Base-by-base conservation (phyloP, 2,797 vertebrate genomes). In the Microctenopoma steveboyesi region DNA sequence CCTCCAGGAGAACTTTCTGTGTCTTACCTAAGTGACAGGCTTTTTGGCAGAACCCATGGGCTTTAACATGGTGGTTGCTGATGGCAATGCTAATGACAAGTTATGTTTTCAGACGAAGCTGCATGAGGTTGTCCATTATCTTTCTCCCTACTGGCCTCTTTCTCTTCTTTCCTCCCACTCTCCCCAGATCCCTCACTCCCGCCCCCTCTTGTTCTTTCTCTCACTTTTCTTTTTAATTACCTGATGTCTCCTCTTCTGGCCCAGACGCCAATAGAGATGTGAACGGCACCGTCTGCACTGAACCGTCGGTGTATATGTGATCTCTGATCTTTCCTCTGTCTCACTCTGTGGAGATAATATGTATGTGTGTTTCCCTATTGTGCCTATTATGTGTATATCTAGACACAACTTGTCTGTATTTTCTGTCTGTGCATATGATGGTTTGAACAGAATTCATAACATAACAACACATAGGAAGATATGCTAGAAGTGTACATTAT, bases 141-240 rank as follows among this genome's bases (percentile, higher is more conserved):
- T 76, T 65, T 69, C 74, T 85, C 83, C 83, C 86, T 75, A 79
- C 72, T 88, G 81, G 74, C 79, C 77, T 88, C 69, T 69, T 61
- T 55, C 74, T 79, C 79, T 79, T 58, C 72, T 61, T 79, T 69
- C 70, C 76, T 69, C 75, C 70, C 63, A 65, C 77, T 72, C 72
- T 10, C 50, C 62, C 65, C 57, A 16, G 28, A 64, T 50, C 30
- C 35, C 60, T 48, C 25, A 14, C 50, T 42, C 62, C 42, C 25
- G 14, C 50, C 33, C 62, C 35, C 47, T 7, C 69, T 49, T 63
- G 74, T 74, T 84, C 82, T 79, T 81, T 83, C 80, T 83, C 81
- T 86, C 85, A 78, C 76, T 89, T 84, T 88, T 82, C 84, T 85
- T 90, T 93, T 92, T 93, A 92, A 92, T 93, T 92, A 93, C 89